Evolutionary conservation across 2,797 vertebrate species (phyloP), one percentile per base, ranked within the genome.

Genomic region (Alauda arvensis): DNA sequence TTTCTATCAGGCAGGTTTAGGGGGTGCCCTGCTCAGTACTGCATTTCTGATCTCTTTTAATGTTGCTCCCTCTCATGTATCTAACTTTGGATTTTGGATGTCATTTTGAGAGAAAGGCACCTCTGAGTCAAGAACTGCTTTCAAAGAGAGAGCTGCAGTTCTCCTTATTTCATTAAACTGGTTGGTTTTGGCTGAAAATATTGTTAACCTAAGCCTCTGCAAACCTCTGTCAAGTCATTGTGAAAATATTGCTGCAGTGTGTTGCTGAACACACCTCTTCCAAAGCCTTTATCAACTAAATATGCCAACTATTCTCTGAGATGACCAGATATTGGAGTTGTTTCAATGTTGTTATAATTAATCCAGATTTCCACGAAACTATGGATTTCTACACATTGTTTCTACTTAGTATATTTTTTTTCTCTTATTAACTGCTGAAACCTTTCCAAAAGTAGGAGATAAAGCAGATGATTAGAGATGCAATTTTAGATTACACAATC

Each of bases 401-500:
- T 91, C 57, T 79, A n/a, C 15, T 51, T 70, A 45, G 53, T 33
- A 1, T 62, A 34, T 62, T 66, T 88, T 23, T 23, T 87, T 75
- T 37, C 63, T n/a, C 18, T 69, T 85, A 53, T 71, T 52, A 81
- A 52, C 40, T 46, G 6, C 34, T 79, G 66, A 90, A 90, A 68
- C 43, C 18, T 48, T 33, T 21, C 12, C 42, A 71, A 48, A 91
- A 89, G 13, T 33, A 66, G 51, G 29, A 84, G 51, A 81, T 83
- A 85, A 79, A 82, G 34, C 13, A 83, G 46, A 67, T 63, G 3
- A 92, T 68, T 83, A 88, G 26, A 76, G 40, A 78, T 87, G 61
- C 8, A 61, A 90, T 93, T 93, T 94, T 57, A 93, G 77, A 93
- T 93, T 81, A 70, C 6, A n/a, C 19, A 69, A 29, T 80, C 46